A percentile compares a stretch with the other conserved stretches of the same genome.
These are phyloP conservation scores for Drosophila paramelanica DNA, from an alignment of 2,888 invertebrate species.

Conservation along the genomic window DNA sequence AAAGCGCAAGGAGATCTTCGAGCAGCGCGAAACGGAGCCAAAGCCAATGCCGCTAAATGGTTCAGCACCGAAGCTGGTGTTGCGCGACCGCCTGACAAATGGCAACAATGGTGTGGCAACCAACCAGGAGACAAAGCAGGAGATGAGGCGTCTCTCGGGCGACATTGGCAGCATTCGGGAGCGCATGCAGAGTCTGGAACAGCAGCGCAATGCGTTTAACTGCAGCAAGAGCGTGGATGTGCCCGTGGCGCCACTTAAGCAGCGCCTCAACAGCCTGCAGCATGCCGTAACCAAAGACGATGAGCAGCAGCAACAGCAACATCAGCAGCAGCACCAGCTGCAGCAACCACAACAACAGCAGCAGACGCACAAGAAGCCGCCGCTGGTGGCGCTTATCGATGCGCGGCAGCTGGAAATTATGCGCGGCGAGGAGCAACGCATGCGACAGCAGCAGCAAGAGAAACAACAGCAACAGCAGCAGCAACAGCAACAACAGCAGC, in stretches of 20 bases:
- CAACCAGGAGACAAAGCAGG: slow-evolving; percentile 67
- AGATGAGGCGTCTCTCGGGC: slow-evolving; percentile 86
- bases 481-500: slow-evolving; percentile 21
- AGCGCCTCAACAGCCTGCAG: slow-evolving; percentile 84
- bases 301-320: slow-evolving; percentile 62
- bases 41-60: slow-evolving; percentile 33
- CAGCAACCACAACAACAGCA: slow-evolving; percentile 36
- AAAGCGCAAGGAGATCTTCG: slow-evolving; percentile 93
- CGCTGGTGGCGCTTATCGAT: slow-evolving; percentile 84
- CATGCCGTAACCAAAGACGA: slow-evolving; percentile 84
- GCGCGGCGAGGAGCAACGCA: slow-evolving; percentile 84
- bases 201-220: slow-evolving; percentile 83
- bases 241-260: slow-evolving; percentile 84
- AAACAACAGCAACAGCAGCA: slow-evolving; percentile 23
- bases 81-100: slow-evolving; percentile 72
- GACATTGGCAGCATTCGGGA: slow-evolving; percentile 89
- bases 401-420: slow-evolving; percentile 86
- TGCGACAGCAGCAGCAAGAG: slow-evolving; percentile 50
- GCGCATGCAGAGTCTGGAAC: slow-evolving; percentile 88
- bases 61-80: slow-evolving; percentile 61
- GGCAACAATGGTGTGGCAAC: slow-evolving; percentile 36
- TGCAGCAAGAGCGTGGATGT: slow-evolving; percentile 82
- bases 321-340: not conserved
- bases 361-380: slow-evolving; percentile 69
- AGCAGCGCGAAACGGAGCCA: slow-evolving; percentile 80